Percentiles rank a stretch among this genome's conserved stretches.
Conservation (phyloP, 2,888 invertebrate genomes). For the Drepana falcataria region DNA sequence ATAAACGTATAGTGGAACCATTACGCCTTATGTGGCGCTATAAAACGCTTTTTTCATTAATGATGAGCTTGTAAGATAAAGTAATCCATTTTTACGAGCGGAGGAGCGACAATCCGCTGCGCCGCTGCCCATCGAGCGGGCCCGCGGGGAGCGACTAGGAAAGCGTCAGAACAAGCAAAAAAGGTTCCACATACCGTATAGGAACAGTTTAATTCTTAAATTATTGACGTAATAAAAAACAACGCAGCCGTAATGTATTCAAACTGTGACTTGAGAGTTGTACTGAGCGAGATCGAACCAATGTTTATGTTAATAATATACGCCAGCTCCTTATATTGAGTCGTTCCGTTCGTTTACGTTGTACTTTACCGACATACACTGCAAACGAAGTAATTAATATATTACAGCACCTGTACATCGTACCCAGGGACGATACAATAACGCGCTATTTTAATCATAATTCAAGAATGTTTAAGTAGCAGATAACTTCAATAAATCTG, state of each 20-base stretch:
- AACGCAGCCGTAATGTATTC: slow-evolving; percentile 61
- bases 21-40: slow-evolving; percentile 25
- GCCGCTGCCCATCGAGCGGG: slow-evolving; percentile 22
- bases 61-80: slow-evolving; percentile 44
- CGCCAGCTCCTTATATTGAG: slow-evolving; percentile 55
- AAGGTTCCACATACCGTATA: slow-evolving; percentile 29
- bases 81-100: slow-evolving; percentile 55
- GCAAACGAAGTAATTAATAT: slow-evolving; percentile 53
- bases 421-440: no score
- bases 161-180: slow-evolving; percentile 23
- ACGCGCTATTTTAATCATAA: no score
- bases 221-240: slow-evolving; percentile 67
- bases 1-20: slow-evolving; percentile 5
- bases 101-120: slow-evolving; percentile 31
- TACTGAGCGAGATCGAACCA: slow-evolving; percentile 51
- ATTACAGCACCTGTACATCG: slow-evolving; percentile 40
- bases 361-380: slow-evolving; percentile 33
- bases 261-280: slow-evolving; percentile 54
- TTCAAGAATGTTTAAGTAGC: no score
- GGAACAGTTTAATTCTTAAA: slow-evolving; percentile 62
- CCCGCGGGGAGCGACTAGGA: slow-evolving; percentile 34
- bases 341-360: slow-evolving; percentile 58
- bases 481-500: no score
- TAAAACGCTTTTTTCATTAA: slow-evolving; percentile 34
- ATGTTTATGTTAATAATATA: slow-evolving; percentile 69